Evolutionary conservation across 2,888 invertebrate species (phyloP).

Genomic region (Byasa hedistus): DNA sequence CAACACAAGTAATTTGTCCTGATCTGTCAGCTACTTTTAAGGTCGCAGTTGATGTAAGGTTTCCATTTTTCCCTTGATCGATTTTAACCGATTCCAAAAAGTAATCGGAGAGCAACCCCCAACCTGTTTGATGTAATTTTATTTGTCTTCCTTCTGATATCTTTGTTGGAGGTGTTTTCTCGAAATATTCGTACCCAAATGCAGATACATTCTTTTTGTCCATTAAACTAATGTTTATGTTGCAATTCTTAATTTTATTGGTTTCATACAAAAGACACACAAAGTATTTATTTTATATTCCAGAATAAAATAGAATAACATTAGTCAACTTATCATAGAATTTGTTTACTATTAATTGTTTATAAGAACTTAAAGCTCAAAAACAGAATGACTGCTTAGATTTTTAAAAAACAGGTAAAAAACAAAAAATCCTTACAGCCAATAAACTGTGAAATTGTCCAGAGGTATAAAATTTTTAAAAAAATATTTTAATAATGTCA

Average conservation of each 20-base stretch:
- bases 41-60: slow-evolving; percentile 53
- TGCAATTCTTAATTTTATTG: background rate
- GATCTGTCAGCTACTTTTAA: slow-evolving; percentile 61
- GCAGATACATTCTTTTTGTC: slow-evolving; percentile 31
- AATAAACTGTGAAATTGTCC: too few relatives aligned
- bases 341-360: too few relatives aligned
- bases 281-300: background rate
- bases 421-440: too few relatives aligned
- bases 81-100: slow-evolving; percentile 71
- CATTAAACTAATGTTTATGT: slow-evolving; percentile 34
- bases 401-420: too few relatives aligned
- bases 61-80: slow-evolving; percentile 45
- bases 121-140: slow-evolving; percentile 52
- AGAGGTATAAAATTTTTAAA: too few relatives aligned
- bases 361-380: too few relatives aligned
- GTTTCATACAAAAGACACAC: background rate
- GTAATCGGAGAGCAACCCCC: slow-evolving; percentile 67
- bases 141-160: slow-evolving; percentile 56
- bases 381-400: too few relatives aligned
- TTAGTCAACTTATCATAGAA: background rate
- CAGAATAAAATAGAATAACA: too few relatives aligned
- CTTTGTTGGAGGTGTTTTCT: slow-evolving; percentile 39
- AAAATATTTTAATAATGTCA: too few relatives aligned
- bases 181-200: slow-evolving; percentile 18
- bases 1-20: slow-evolving; percentile 62